Conservation (phyloP, 2,888 invertebrate genomes). For the Cetonia aurata region DNA sequence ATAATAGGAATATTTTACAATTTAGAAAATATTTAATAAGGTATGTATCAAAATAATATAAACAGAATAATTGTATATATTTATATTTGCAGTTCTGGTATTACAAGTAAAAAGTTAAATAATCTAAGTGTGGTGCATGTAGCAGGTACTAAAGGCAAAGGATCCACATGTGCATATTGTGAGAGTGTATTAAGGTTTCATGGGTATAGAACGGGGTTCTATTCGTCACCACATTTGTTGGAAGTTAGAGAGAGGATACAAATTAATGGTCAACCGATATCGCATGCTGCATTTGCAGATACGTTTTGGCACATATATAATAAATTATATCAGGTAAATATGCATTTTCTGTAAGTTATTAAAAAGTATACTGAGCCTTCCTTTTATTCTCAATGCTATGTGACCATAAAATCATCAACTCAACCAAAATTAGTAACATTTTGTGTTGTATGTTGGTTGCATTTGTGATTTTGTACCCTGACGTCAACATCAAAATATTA, state of each 20-base stretch:
- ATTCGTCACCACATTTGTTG: constrained; percentile 95
- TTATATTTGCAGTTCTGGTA: constrained; percentile 37
- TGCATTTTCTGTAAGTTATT: constrained; percentile 38
- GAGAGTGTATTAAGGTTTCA: constrained; percentile 89
- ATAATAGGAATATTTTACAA: constrained; percentile 60
- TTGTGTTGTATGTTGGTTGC: no score
- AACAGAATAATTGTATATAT: constrained; percentile 2
- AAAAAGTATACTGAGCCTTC: no score
- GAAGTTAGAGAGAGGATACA: constrained; percentile 92
- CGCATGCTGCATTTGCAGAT: constrained; percentile 78
- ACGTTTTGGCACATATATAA: constrained; percentile 89
- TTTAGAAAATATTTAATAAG: constrained; percentile 71
- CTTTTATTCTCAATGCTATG: no score
- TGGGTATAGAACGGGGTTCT: constrained; percentile 93
- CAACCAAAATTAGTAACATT: no score
- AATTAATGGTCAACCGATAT: constrained; percentile 85
- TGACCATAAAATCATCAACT: no score
- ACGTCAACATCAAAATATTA: no score
- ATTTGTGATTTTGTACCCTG: no score
- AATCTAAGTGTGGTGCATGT: constrained; percentile 90
- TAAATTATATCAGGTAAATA: constrained; percentile 68
- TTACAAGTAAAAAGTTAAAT: constrained; percentile 39
- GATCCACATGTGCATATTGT: constrained; percentile 92
- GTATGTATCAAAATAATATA: constrained; percentile 56
- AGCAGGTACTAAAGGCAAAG: constrained; percentile 98